Evolutionary conservation across 2,113 vertebrate species (phyloP).

Genomic region (Albula goreensis): DNA sequence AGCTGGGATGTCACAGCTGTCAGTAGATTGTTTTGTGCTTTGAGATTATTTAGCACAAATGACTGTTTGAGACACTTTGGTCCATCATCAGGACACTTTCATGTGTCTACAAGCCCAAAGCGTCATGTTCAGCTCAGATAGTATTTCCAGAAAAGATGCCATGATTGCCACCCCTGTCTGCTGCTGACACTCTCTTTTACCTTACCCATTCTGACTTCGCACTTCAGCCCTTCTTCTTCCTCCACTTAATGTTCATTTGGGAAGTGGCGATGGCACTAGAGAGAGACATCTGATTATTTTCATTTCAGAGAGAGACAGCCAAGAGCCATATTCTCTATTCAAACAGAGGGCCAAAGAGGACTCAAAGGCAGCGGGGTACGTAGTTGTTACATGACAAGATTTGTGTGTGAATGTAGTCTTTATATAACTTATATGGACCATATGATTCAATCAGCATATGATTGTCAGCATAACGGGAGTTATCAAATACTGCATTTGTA

Average conservation of each 20-base stretch:
- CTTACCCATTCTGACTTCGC: conserved; percentile 18
- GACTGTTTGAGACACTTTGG: neutral
- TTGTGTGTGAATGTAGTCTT: no score
- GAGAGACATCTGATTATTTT: neutral
- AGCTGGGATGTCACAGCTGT: neutral
- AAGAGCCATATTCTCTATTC: neutral
- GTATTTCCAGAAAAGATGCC: neutral
- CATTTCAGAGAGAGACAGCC: neutral
- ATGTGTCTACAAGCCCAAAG: conserved; percentile 4
- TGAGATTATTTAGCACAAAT: neutral
- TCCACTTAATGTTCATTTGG: neutral
- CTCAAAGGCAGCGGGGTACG: neutral
- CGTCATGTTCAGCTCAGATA: neutral
- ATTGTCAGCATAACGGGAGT: no score
- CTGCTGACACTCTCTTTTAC: conserved; percentile 37
- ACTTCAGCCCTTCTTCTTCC: neutral
- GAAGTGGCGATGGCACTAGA: neutral
- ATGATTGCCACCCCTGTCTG: neutral
- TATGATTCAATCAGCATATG: no score
- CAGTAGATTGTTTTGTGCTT: neutral
- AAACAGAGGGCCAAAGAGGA: neutral
- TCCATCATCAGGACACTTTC: neutral
- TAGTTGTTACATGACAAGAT: neutral
- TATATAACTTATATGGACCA: no score
- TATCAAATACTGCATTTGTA: no score